Percentiles rank a stretch among this genome's conserved stretches.
phyloP scores from a whole-genome alignment of 2,113 vertebrate species.

The Ptilonorhynchus violaceus region DNA sequence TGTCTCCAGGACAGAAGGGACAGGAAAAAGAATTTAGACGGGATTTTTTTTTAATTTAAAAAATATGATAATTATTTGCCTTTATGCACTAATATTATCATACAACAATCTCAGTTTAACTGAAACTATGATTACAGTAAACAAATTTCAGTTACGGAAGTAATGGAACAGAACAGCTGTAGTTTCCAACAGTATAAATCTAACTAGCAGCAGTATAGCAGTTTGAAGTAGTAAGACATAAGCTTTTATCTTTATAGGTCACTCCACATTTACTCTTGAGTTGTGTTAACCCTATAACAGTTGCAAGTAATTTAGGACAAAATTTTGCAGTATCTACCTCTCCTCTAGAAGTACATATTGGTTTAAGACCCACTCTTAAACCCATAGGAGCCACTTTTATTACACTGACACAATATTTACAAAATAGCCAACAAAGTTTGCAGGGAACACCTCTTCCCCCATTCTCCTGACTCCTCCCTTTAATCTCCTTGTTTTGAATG shows the following conservation, averaged over 20 bases:
- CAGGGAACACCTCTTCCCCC: neutral
- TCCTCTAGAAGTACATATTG: neutral
- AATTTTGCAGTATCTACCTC: neutral
- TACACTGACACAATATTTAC: neutral
- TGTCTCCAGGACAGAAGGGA: slow-evolving; percentile 23
- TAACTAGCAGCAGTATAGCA: neutral
- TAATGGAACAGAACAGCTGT: neutral
- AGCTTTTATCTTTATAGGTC: neutral
- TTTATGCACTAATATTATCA: neutral
- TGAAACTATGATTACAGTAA: neutral
- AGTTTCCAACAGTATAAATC: neutral
- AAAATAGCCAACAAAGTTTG: neutral
- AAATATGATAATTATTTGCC: neutral
- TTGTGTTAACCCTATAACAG: no score
- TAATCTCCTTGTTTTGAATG: neutral
- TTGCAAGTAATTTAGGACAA: neutral
- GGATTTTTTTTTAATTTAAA: neutral
- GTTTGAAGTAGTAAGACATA: neutral
- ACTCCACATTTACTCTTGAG: neutral
- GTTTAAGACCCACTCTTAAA: neutral
- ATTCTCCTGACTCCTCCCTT: neutral
- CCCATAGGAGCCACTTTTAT: neutral
- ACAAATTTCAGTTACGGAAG: neutral
- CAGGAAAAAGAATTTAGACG: slow-evolving; percentile 25
- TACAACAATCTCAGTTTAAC: neutral